A percentile compares a stretch with the other conserved stretches of the same genome.
Conservation (phyloP, 2,888 invertebrate species). For the Geophilus truncorum region DNA sequence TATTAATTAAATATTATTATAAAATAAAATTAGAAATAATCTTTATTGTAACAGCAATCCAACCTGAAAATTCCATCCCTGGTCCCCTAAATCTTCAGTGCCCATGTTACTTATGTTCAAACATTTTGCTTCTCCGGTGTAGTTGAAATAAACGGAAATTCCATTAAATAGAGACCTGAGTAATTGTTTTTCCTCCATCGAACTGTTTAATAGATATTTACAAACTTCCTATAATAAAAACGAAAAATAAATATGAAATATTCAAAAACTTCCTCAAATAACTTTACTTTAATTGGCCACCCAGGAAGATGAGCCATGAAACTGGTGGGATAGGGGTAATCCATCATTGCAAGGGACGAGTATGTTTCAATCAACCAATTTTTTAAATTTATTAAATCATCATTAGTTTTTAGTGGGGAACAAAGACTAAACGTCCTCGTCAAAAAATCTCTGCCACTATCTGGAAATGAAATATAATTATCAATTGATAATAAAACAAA, state of each 20-base stretch:
- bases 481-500: slow-evolving; percentile 29
- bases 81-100: slow-evolving; percentile 58
- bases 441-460: slow-evolving; percentile 65
- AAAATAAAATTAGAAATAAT: neutral
- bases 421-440: slow-evolving; percentile 72
- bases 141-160: slow-evolving; percentile 73
- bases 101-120: slow-evolving; percentile 59
- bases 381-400: slow-evolving; percentile 58
- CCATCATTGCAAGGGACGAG: slow-evolving; percentile 81
- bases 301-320: slow-evolving; percentile 80
- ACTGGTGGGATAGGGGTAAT: slow-evolving; percentile 84
- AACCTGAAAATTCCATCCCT: slow-evolving; percentile 80
- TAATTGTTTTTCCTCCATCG: slow-evolving; percentile 53
- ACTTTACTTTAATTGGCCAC: slow-evolving; percentile 72
- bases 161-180: slow-evolving; percentile 62
- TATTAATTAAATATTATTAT: neutral
- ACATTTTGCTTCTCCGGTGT: slow-evolving; percentile 66
- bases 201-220: slow-evolving; percentile 49
- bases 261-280: too few species aligned
- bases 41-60: neutral
- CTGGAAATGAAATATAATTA: slow-evolving; percentile 51
- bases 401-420: slow-evolving; percentile 57
- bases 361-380: slow-evolving; percentile 69
- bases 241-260: slow-evolving; percentile 33
- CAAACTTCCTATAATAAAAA: slow-evolving; percentile 53